A percentile compares a stretch with the other conserved stretches of the same genome.
These are phyloP conservation scores for Drosophila athabasca DNA, from an alignment of 1,140 invertebrate species.

Conservation along the genomic window DNA sequence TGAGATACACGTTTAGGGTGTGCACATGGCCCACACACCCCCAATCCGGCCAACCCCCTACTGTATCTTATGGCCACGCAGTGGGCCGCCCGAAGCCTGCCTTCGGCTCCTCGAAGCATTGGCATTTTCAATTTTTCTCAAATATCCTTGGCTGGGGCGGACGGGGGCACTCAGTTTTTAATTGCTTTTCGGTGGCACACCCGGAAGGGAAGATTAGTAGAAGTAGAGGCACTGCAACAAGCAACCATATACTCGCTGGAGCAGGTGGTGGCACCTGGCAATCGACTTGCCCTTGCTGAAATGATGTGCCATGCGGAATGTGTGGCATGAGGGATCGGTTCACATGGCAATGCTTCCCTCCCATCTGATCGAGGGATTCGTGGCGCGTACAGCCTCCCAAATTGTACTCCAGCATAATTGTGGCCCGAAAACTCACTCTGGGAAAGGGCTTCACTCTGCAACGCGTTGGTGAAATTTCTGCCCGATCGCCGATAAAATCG, in stretches of 20 bases:
- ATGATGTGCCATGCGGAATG: conserved; percentile 65
- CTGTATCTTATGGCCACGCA: conserved; percentile 53
- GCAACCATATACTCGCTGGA: background rate
- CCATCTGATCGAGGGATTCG: conserved; percentile 44
- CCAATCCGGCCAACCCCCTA: conserved; percentile 23
- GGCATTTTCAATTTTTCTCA: conserved; percentile 71
- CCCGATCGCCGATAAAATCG: conserved; percentile 60
- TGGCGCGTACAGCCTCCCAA: conserved; percentile 63
- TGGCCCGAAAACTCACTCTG: conserved; percentile 47
- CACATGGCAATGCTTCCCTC: conserved; percentile 31
- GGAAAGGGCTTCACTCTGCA: conserved; percentile 17
- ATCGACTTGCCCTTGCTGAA: conserved; percentile 20
- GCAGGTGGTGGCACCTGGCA: conserved; percentile 39
- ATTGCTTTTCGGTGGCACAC: conserved; percentile 56
- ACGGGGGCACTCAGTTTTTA: conserved; percentile 67
- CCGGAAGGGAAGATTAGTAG: background rate
- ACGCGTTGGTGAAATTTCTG: conserved; percentile 54
- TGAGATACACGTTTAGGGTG: conserved; percentile 81
- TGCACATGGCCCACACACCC: conserved; percentile 50
- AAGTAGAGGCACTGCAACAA: conserved; percentile 5
- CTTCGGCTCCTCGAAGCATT: background rate
- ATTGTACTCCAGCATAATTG: conserved; percentile 67
- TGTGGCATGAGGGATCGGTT: conserved; percentile 33
- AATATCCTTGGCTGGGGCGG: conserved; percentile 19
- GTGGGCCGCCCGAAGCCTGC: conserved; percentile 1